phyloP scores from a whole-genome alignment of 1,140 invertebrate genomes.

The Zaprionus gabonicus region DNA sequence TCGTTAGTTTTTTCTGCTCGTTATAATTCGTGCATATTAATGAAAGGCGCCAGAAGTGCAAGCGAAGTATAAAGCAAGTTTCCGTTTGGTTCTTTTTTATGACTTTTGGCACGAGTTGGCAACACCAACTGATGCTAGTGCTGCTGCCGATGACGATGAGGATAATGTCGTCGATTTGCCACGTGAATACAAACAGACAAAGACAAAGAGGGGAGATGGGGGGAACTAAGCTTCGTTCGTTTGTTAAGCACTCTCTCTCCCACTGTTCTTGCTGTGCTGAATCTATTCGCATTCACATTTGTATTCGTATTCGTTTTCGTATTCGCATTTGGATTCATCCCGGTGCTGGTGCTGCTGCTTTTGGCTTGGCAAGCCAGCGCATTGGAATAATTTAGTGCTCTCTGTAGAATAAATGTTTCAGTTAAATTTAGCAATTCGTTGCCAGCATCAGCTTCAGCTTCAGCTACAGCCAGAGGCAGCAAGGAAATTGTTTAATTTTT shows the following conservation, averaged over 20 bases:
- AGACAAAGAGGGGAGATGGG: not conserved
- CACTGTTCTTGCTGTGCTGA: not conserved
- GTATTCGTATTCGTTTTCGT: slow-evolving; percentile 17
- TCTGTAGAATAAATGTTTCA: slow-evolving; percentile 78
- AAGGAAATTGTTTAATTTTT: slow-evolving; percentile 81
- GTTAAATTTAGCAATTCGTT: slow-evolving; percentile 81
- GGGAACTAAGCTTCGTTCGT: slow-evolving; percentile 10
- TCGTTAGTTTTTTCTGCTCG: slow-evolving; percentile 23
- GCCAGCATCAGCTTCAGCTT: slow-evolving; percentile 17
- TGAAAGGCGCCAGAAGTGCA: slow-evolving; percentile 28
- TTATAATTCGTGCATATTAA: slow-evolving; percentile 68
- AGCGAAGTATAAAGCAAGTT: slow-evolving; percentile 23
- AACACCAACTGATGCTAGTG: slow-evolving; percentile 14
- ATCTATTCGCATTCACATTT: slow-evolving; percentile 26
- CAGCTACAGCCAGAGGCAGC: slow-evolving; percentile 37
- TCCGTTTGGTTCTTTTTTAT: slow-evolving; percentile 41
- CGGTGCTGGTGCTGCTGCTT: slow-evolving; percentile 31
- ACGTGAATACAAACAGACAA: slow-evolving; percentile 64
- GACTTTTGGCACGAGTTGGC: slow-evolving; percentile 67
- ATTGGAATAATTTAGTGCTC: slow-evolving; percentile 75
- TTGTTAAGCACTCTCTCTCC: not conserved
- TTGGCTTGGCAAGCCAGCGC: slow-evolving; percentile 31
- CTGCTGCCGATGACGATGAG: slow-evolving; percentile 45
- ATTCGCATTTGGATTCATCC: slow-evolving; percentile 12
- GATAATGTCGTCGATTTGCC: slow-evolving; percentile 76